A percentile compares a stretch with the other conserved stretches of the same genome.
These are phyloP conservation scores for Anoplopoma fimbria DNA, from an alignment of 2,113 vertebrate genomes.

Conservation along the genomic window DNA sequence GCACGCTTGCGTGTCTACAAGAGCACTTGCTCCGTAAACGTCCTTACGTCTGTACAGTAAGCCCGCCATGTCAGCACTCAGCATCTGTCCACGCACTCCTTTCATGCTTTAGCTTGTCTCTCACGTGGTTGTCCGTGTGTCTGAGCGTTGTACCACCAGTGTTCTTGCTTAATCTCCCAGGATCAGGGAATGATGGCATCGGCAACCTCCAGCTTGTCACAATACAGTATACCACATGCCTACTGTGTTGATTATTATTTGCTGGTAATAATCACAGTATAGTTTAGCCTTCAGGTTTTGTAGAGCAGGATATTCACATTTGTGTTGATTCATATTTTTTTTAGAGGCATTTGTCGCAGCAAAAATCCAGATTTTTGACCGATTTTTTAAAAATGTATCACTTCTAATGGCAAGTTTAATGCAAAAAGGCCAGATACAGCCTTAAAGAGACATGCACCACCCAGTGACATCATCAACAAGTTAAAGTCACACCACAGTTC, in stretches of 20 bases:
- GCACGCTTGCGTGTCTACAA: background rate
- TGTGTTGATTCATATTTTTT: background rate
- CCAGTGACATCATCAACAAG: background rate
- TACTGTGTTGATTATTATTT: background rate
- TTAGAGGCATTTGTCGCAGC: background rate
- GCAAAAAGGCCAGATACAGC: background rate
- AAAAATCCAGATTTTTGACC: background rate
- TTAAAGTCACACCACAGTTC: background rate
- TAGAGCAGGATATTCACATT: background rate
- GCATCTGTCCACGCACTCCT: slow-evolving; percentile 59
- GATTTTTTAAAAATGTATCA: too few species aligned
- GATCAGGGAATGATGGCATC: slow-evolving; percentile 26
- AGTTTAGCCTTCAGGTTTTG: background rate
- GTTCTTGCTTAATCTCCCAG: slow-evolving; percentile 49
- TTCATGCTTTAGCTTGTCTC: slow-evolving; percentile 18
- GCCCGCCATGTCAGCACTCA: slow-evolving; percentile 40
- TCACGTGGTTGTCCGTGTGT: slow-evolving; percentile 42
- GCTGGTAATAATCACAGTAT: background rate
- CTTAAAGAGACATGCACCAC: background rate
- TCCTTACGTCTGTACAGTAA: slow-evolving; percentile 49
- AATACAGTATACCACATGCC: background rate
- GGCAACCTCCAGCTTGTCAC: slow-evolving; percentile 10
- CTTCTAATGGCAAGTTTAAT: background rate
- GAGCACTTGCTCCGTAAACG: slow-evolving; percentile 27
- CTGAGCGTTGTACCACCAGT: slow-evolving; percentile 1